These are phyloP conservation scores for Pempheris klunzingeri DNA, from an alignment of 2,797 vertebrate genomes.

Conservation along the genomic window DNA sequence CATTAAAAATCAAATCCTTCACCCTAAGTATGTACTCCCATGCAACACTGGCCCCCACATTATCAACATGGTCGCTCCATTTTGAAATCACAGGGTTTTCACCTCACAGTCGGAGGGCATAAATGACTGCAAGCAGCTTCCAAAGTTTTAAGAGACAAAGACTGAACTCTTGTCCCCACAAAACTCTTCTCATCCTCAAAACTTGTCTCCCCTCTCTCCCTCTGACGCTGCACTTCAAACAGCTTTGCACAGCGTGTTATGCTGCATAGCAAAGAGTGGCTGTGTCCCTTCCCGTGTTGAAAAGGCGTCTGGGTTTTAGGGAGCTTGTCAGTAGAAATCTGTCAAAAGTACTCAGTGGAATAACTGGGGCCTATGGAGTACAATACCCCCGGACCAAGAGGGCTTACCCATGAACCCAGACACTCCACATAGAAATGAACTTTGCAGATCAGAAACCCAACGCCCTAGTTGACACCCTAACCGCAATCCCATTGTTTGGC, in stretches of 20 bases:
- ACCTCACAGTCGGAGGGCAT: background rate
- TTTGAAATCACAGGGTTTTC: conserved; percentile 19
- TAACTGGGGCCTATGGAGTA: conserved; percentile 60
- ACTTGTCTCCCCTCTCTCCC: conserved; percentile 45
- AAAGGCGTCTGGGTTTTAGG: conserved; percentile 61
- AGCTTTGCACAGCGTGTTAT: conserved; percentile 54
- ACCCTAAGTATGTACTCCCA: background rate
- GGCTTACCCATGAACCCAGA: conserved; percentile 56
- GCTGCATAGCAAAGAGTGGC: conserved; percentile 52
- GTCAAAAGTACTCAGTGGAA: conserved; percentile 70
- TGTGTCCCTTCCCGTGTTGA: conserved; percentile 52
- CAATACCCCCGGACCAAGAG: conserved; percentile 57
- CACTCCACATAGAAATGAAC: conserved; percentile 52
- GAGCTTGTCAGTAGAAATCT: conserved; percentile 76
- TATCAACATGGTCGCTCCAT: conserved; percentile 9
- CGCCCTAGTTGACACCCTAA: conserved; percentile 49
- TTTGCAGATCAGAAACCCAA: conserved; percentile 55
- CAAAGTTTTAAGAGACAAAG: conserved; percentile 45
- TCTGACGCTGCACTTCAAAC: conserved; percentile 59
- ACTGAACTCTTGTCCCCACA: conserved; percentile 64
- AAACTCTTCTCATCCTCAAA: conserved; percentile 58
- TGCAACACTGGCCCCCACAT: conserved; percentile 7
- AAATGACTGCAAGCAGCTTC: conserved; percentile 25
- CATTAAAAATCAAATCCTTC: background rate
- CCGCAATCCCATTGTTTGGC: conserved; percentile 61